Evolutionary conservation across 1,140 invertebrate genomes (phyloP).

Genomic region (Helicoverpa zea): DNA sequence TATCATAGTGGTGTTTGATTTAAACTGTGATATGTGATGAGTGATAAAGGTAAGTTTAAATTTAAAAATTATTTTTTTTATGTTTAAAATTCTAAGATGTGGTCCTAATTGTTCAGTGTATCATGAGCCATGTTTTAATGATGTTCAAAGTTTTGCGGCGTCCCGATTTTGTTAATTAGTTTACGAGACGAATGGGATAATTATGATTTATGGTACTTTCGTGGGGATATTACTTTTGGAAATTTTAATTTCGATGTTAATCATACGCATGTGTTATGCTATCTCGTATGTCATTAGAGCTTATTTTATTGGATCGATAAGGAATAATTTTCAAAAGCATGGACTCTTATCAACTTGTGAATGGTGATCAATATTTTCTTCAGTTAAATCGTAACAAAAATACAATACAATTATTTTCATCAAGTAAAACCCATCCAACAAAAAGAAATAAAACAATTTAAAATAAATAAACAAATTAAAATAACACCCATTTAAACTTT

Average conservation of each 20-base stretch:
- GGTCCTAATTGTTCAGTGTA: slow-evolving; percentile 10
- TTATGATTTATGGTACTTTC: slow-evolving; percentile 8
- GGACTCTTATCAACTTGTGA: no score
- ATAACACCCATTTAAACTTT: not conserved
- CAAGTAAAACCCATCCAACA: no score
- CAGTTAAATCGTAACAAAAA: no score
- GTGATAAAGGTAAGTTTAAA: slow-evolving; percentile 32
- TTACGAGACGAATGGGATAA: slow-evolving; percentile 10
- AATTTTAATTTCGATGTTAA: not conserved
- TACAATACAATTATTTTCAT: no score
- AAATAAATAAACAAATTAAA: not conserved
- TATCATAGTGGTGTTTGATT: slow-evolving; percentile 37
- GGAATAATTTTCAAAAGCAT: no score
- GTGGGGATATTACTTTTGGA: not conserved
- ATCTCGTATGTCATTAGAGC: no score
- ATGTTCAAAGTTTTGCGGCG: not conserved
- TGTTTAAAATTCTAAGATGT: not conserved
- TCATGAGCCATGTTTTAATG: slow-evolving; percentile 28
- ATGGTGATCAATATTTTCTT: no score
- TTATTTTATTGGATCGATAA: no score
- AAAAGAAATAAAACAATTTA: not conserved
- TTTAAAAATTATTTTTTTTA: not conserved
- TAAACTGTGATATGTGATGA: slow-evolving; percentile 34
- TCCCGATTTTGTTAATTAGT: slow-evolving; percentile 8
- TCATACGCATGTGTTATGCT: no score